A percentile compares a stretch with the other conserved stretches of the same genome.
Conservation (phyloP, 2,113 vertebrate species). For the Heliornis fulica region DNA sequence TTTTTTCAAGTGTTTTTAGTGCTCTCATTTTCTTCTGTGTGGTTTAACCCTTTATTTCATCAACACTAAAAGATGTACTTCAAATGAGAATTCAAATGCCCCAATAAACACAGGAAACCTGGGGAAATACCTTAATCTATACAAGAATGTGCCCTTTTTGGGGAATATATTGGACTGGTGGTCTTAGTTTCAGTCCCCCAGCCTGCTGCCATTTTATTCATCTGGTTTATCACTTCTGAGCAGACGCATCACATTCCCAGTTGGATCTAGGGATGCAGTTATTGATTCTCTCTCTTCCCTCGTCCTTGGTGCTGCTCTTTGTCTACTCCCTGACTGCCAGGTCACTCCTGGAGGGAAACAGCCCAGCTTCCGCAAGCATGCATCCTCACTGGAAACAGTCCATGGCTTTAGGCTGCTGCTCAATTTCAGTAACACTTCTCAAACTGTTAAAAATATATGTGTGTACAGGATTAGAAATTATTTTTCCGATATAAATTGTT, state of each 20-base stretch:
- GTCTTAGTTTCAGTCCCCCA: not conserved
- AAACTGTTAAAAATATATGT: not conserved
- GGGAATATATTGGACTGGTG: not conserved
- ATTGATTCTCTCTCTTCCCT: not conserved
- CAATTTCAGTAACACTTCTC: not conserved
- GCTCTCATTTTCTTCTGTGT: not conserved
- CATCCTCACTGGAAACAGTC: not conserved
- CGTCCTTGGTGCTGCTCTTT: not conserved
- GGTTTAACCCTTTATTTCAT: not conserved
- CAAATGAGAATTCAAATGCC: not conserved
- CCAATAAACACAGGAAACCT: not conserved
- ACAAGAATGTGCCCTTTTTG: not conserved
- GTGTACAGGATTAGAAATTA: not conserved
- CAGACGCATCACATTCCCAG: not conserved
- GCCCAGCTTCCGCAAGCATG: not conserved
- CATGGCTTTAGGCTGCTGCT: not conserved
- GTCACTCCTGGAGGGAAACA: not conserved
- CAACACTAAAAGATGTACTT: not conserved
- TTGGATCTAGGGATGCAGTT: not conserved
- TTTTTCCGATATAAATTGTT: not conserved
- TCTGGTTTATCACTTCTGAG: not conserved
- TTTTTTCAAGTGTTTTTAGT: not conserved
- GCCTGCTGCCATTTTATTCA: not conserved
- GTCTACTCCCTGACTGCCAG: not conserved
- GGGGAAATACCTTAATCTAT: not conserved